Evolutionary conservation across 1,140 invertebrate species (phyloP), one percentile per base, ranked within the genome.

Genomic region (Phocides pigmalion): DNA sequence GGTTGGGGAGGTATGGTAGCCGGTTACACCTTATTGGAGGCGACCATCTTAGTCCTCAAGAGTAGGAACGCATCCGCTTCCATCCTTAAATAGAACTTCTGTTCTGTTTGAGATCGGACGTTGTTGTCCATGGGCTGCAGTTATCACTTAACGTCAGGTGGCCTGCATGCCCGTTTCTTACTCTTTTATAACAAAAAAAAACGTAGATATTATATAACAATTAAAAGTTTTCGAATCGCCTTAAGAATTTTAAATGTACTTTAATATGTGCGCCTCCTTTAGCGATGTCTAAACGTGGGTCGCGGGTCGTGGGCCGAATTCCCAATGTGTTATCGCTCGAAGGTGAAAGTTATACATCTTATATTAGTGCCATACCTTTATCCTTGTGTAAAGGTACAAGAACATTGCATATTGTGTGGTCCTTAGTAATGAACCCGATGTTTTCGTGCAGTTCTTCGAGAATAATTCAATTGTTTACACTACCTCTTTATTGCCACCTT

Each of bases 221-320:
- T 39, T 39, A 56, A 44, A 19, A 35, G 28, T 35, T 16, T 54
- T 22, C 14, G 25, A 22, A 12, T 2, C 51, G 49, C 46, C 37
- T 15, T 20, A 63, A 25, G 51, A 64, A 64, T 64, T 56, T 37
- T 37, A 56, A 54, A 49, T 15, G 14, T 14, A 14, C 14, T 16
- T 39, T 25, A 22, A n/a, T 20, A 19, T 37, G 51, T 46, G 50
- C 37, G 22, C 51, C 62, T 63, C 51, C 59, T 50, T 22, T 47
- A 62, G 17, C 50, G 50, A 62, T 17, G 15, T 37, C 64, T 51
- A 54, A 67, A 46, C 58, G 51, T 62, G 19, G 20, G 41, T 37
- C 72, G 76, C 70, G 79, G 54, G 42, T 37, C 72, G 76, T 71
- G 79, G 54, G 42, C 51, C 20, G 76, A 82, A 82, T 77, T 61